Evolutionary conservation across 53 echinoderm and acorn worm species (phyloP).

Genomic region (Astropecten irregularis): DNA sequence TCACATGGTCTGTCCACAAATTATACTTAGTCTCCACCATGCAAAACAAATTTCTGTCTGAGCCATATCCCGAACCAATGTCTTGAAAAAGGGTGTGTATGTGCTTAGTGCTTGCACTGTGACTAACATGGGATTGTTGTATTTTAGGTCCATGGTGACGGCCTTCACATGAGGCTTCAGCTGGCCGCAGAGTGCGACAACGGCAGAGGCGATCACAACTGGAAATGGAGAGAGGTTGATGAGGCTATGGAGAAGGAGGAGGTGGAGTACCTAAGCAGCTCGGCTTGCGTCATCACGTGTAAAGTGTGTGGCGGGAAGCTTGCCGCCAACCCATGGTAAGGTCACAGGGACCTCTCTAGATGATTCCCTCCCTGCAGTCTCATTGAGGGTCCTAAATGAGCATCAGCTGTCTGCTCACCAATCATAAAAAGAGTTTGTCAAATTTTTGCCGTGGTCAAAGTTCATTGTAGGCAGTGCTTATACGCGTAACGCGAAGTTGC

Average conservation of each 20-base stretch:
- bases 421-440: too few relatives aligned
- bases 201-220: background rate
- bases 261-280: slow-evolving; percentile 8
- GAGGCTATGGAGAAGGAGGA: slow-evolving; percentile 36
- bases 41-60: too few relatives aligned
- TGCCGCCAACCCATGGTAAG: slow-evolving; percentile 27
- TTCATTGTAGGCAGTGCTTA: too few relatives aligned
- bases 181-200: slow-evolving; percentile 15
- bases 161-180: slow-evolving; percentile 78
- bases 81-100: too few relatives aligned
- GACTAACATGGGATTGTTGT: too few relatives aligned
- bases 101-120: too few relatives aligned
- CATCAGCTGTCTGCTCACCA: too few relatives aligned
- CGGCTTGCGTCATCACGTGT: slow-evolving; percentile 12
- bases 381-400: background rate
- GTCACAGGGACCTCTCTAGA: background rate
- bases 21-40: too few relatives aligned
- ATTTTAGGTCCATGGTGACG: slow-evolving; percentile 67
- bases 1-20: too few relatives aligned
- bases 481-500: too few relatives aligned
- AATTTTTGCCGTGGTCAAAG: too few relatives aligned
- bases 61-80: too few relatives aligned
- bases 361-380: background rate
- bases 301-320: slow-evolving; percentile 32
- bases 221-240: background rate